phyloP scores from a whole-genome alignment of 2,797 vertebrate genomes.

The Parotocinclus haroldoi region DNA sequence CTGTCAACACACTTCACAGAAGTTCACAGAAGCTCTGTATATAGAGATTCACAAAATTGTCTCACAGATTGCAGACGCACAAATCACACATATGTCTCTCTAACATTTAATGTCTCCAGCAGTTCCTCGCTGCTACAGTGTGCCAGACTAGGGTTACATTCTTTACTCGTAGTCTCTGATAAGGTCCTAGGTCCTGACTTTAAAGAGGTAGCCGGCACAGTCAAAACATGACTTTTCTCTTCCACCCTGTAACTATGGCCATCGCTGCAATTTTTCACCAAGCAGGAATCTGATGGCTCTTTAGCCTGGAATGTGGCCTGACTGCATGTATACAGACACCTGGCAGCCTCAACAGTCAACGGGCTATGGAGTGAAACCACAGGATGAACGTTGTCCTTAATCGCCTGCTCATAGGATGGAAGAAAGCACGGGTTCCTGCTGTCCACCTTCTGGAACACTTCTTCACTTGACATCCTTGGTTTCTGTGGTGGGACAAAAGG shows the following conservation, averaged over 20 bases:
- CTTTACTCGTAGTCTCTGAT: constrained; percentile 63
- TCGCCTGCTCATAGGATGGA: constrained; percentile 76
- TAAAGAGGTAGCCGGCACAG: constrained; percentile 48
- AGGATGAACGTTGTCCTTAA: constrained; percentile 49
- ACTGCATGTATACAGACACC: constrained; percentile 41
- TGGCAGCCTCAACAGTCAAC: constrained; percentile 68
- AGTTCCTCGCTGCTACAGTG: constrained; percentile 63
- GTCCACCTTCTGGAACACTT: constrained; percentile 71
- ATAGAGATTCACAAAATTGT: background rate
- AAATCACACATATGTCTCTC: constrained; percentile 77
- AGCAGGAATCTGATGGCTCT: constrained; percentile 30
- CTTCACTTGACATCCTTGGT: constrained; percentile 59
- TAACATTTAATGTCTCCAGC: constrained; percentile 68
- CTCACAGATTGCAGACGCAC: background rate
- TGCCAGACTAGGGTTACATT: constrained; percentile 48
- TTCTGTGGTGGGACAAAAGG: constrained; percentile 25
- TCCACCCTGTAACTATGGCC: constrained; percentile 30
- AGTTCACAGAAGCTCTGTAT: background rate
- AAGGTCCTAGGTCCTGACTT: constrained; percentile 56
- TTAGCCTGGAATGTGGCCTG: constrained; percentile 36
- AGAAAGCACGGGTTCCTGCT: constrained; percentile 65
- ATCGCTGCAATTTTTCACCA: background rate
- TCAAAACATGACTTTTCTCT: constrained; percentile 21
- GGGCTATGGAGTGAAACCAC: constrained; percentile 21
- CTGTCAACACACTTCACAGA: constrained; percentile 15